Percentiles rank a stretch among this genome's conserved stretches.
phyloP scores from a whole-genome alignment of 2,888 invertebrate genomes.

The Anorthoa munda region DNA sequence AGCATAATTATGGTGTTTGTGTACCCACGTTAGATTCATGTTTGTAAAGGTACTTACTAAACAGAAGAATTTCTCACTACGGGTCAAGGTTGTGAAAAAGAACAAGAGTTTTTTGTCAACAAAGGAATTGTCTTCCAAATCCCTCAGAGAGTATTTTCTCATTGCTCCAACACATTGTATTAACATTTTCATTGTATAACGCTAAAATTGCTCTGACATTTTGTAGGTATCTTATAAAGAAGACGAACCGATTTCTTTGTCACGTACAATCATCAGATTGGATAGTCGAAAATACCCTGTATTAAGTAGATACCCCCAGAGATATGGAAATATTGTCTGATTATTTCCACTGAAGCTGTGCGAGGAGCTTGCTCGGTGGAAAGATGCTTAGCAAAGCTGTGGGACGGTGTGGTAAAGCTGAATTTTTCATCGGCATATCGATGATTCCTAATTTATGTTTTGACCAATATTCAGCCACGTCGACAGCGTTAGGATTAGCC shows the following conservation, averaged over 20 bases:
- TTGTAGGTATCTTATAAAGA: conserved; percentile 1
- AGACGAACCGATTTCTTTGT: neutral
- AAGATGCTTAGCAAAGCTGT: neutral
- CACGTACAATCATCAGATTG: conserved; percentile 31
- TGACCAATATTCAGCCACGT: no score
- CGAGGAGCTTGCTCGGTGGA: neutral
- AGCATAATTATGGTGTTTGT: neutral
- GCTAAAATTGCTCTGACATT: neutral
- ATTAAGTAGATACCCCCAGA: neutral
- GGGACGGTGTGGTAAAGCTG: neutral
- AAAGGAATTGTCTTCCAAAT: conserved; percentile 22
- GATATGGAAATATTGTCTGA: no score
- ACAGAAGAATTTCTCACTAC: no score
- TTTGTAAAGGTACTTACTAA: neutral
- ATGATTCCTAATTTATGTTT: no score
- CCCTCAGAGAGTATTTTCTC: conserved; percentile 1
- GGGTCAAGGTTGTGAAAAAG: neutral
- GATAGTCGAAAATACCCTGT: neutral
- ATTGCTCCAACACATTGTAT: conserved; percentile 9
- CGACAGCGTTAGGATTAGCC: no score
- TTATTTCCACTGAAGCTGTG: neutral
- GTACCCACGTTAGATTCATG: neutral
- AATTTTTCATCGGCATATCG: no score
- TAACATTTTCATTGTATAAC: conserved; percentile 13
- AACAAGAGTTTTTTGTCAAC: neutral